Base-by-base conservation (phyloP, 2,888 invertebrate species). In the Eucera pruinosa region DNA sequence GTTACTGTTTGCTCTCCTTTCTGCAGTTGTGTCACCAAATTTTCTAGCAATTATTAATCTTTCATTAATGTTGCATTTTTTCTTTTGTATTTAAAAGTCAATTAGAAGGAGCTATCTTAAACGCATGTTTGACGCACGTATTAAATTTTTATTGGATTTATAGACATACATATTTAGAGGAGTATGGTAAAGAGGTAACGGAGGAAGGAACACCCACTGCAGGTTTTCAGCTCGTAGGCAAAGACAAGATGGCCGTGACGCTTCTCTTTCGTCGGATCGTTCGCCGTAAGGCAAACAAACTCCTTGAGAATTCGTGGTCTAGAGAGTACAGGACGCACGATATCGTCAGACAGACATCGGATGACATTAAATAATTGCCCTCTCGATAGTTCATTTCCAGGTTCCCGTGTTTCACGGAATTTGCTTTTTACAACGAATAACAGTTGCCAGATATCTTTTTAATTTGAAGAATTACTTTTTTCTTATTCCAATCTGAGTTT, bases 1-100 rank as follows among this genome's bases (percentile, higher is more conserved):
- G 93, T 99, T 99, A 92, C 97, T 98, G 92, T 98, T 98, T 13
- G 99, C 99, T 80, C 99, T 94, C 58, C 99, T 94, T 92, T 99
- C 98, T 0, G 99, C 99, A 2, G 98, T 96, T 89, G 96, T 96
- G 92, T 99, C 99, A 0, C 97, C 97, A 92, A 97, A 98, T 90
- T 98, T 98, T 73, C 96, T 94, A 0, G 99, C 99, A 82, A 99
- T 98, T 72, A 96, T 95, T 81, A 99, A 93, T 81, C 99, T 94
- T 94, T 98, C 97, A 86, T 97, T 97, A 92, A n/a, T n/a, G n/a
- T n/a, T n/a, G n/a, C n/a, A n/a, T n/a, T n/a, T n/a, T n/a, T n/a
- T n/a, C n/a, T n/a, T n/a, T n/a, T n/a, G n/a, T n/a, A n/a, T n/a
- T n/a, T n/a, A n/a, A n/a, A n/a, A n/a, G n/a, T n/a, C n/a, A n/a